Evolutionary conservation across 2,888 invertebrate species (phyloP).

Genomic region (Acronicta psi): DNA sequence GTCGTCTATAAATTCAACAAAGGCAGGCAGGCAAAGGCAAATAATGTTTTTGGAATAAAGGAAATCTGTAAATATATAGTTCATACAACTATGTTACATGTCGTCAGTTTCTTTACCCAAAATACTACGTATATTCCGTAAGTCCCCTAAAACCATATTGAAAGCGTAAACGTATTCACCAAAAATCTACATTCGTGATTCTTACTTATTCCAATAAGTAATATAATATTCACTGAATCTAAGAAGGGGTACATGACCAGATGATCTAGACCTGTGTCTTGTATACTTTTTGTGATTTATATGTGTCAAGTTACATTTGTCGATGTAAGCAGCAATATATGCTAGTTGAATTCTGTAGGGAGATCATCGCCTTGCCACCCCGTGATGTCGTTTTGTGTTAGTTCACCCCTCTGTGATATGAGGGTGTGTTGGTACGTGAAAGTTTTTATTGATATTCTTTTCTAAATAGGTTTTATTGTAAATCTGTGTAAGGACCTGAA

Average conservation of each 20-base stretch:
- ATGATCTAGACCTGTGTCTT: slow-evolving; percentile 31
- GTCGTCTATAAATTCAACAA: no score
- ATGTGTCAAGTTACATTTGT: slow-evolving; percentile 54
- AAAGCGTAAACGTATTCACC: slow-evolving; percentile 62
- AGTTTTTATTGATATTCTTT: slow-evolving; percentile 59
- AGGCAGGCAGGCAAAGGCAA: no score
- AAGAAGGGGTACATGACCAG: slow-evolving; percentile 56
- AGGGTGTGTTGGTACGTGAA: slow-evolving; percentile 60
- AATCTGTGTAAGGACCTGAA: slow-evolving; percentile 34
- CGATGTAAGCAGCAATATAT: slow-evolving; percentile 59
- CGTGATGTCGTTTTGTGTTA: slow-evolving; percentile 68
- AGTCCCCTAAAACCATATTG: slow-evolving; percentile 58
- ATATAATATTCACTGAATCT: slow-evolving; percentile 68
- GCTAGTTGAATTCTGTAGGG: slow-evolving; percentile 62
- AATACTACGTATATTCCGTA: slow-evolving; percentile 32
- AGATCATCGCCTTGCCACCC: slow-evolving; percentile 64
- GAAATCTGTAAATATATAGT: slow-evolving; percentile 9
- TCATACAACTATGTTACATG: slow-evolving; percentile 19
- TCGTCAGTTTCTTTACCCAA: slow-evolving; percentile 19
- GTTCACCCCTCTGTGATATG: slow-evolving; percentile 60
- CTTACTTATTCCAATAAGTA: slow-evolving; percentile 71
- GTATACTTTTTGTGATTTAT: neutral
- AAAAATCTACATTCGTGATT: slow-evolving; percentile 69
- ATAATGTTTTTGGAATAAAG: slow-evolving; percentile 7
- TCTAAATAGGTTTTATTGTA: slow-evolving; percentile 43